Conservation (phyloP, 2,113 vertebrate genomes). For the Bambusicola thoracicus region DNA sequence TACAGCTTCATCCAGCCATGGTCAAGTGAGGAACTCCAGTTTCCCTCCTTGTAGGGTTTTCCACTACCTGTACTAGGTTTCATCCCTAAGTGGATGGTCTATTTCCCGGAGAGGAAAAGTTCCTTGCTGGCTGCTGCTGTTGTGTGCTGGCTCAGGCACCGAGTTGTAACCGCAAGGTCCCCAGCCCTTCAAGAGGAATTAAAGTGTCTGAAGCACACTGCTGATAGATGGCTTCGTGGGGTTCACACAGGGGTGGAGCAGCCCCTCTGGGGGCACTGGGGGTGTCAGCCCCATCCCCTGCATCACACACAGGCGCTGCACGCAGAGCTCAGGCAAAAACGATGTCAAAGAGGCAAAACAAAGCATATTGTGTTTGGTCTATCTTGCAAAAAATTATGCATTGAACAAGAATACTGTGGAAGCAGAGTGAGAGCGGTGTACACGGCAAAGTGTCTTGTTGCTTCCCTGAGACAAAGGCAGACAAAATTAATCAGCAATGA, state of each 20-base stretch:
- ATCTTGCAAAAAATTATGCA: conserved; percentile 63
- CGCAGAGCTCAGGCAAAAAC: background rate
- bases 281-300: background rate
- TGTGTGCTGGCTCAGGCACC: background rate
- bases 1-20: background rate
- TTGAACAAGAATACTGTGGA: background rate
- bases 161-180: background rate
- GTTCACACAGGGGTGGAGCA: background rate
- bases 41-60: background rate
- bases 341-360: conserved; percentile 48
- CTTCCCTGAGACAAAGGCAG: conserved; percentile 68
- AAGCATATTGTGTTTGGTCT: conserved; percentile 47
- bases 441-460: conserved; percentile 11
- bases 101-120: background rate
- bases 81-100: too few species aligned
- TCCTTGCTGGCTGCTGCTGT: background rate
- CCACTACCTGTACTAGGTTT: accelerated
- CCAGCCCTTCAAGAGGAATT: background rate
- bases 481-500: conserved; percentile 68
- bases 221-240: background rate
- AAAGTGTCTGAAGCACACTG: background rate
- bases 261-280: background rate
- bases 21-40: background rate
- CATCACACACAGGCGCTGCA: background rate
- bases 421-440: conserved; percentile 29